Evolutionary conservation across 2,888 invertebrate genomes (phyloP).

Genomic region (Rutpela maculata): DNA sequence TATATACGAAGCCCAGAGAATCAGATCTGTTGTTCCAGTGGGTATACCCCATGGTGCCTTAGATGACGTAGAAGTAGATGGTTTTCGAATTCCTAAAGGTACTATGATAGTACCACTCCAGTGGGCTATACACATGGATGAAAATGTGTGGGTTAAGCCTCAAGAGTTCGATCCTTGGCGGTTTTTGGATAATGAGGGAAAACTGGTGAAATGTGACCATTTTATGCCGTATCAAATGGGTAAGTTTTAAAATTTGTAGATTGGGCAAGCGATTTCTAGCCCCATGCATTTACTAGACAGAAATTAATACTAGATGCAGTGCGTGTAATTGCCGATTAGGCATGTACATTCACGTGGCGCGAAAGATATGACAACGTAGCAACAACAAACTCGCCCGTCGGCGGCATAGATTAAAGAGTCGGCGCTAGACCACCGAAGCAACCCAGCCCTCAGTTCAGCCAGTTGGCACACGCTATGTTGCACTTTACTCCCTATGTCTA

Average conservation of each 20-base stretch:
- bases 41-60: conserved; percentile 90
- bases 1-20: conserved; percentile 86
- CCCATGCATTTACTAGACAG: no score
- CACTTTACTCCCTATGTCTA: no score
- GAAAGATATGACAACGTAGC: no score
- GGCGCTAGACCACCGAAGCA: no score
- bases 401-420: no score
- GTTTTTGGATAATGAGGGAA: conserved; percentile 81
- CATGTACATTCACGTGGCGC: no score
- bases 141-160: conserved; percentile 81
- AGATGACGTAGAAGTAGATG: conserved; percentile 72
- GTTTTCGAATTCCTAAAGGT: conserved; percentile 82
- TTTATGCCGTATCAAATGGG: conserved; percentile 92
- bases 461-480: no score
- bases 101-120: conserved; percentile 87
- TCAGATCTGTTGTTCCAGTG: conserved; percentile 86
- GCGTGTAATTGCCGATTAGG: no score
- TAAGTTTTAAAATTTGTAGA: conserved; percentile 65
- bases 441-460: no score
- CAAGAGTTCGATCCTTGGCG: conserved; percentile 81
- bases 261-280: no score
- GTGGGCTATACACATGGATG: conserved; percentile 88
- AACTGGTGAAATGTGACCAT: conserved; percentile 79
- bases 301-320: no score
- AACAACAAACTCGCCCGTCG: no score